These are phyloP conservation scores for Pristionchus maxplancki DNA, from an alignment of 2,888 invertebrate genomes.

Conservation along the genomic window DNA sequence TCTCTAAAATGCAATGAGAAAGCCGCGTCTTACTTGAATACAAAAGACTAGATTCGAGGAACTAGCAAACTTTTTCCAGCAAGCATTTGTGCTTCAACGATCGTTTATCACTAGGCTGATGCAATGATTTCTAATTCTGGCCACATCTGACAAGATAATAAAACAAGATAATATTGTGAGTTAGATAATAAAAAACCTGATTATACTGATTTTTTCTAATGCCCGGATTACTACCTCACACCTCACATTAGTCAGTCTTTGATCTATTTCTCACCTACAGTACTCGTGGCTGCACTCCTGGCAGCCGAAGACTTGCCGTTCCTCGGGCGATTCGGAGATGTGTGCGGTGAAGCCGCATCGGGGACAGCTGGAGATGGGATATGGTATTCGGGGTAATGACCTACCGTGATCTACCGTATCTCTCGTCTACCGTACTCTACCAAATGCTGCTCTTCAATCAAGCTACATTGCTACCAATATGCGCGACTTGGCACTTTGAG, in stretches of 20 bases:
- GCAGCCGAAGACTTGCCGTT: constrained; percentile 24
- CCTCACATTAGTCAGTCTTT: background rate
- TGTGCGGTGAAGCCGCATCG: constrained; percentile 8
- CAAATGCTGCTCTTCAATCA: no score
- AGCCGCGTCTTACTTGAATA: background rate
- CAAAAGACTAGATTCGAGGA: no score
- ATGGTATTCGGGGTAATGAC: background rate
- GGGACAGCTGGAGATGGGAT: constrained; percentile 8
- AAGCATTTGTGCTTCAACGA: background rate
- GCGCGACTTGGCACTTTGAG: no score
- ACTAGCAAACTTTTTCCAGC: no score
- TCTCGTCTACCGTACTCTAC: no score
- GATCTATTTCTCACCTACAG: constrained; percentile 21
- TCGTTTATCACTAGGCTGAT: background rate
- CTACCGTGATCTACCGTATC: background rate
- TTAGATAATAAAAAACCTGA: no score
- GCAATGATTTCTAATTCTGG: no score
- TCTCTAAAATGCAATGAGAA: background rate
- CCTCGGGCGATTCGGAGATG: background rate
- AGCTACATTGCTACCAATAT: no score
- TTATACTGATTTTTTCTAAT: background rate
- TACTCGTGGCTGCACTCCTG: constrained; percentile 25
- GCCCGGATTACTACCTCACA: background rate
- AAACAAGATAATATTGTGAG: no score
- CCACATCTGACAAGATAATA: no score